Evolutionary conservation across 2,888 invertebrate species (phyloP).

Genomic region (Aspidapion aeneum): DNA sequence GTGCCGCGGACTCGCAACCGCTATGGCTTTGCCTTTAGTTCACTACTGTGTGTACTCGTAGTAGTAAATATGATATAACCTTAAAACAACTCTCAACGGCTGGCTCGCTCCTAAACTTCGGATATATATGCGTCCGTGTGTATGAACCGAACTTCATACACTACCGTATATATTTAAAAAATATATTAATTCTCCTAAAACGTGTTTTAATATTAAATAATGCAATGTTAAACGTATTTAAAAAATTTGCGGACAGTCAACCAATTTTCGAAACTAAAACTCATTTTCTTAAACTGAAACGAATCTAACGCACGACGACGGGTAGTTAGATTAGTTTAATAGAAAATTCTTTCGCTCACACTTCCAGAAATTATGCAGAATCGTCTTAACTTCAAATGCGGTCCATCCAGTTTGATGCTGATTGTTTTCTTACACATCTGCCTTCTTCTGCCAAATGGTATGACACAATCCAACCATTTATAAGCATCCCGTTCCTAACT

Average conservation of each 20-base stretch:
- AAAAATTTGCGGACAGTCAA: background rate
- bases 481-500: background rate
- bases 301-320: background rate
- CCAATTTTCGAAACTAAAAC: conserved; percentile 12
- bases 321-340: conserved; percentile 29
- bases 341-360: conserved; percentile 29
- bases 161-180: conserved; percentile 42
- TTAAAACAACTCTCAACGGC: conserved; percentile 36
- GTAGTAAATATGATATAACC: conserved; percentile 48
- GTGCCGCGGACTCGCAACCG: conserved; percentile 24
- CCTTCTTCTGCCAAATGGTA: conserved; percentile 50
- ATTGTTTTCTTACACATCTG: conserved; percentile 49
- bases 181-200: conserved; percentile 37
- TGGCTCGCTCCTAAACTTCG: conserved; percentile 40
- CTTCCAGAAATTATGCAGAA: conserved; percentile 46
- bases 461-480: conserved; percentile 23
- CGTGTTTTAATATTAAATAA: conserved; percentile 21
- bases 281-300: background rate
- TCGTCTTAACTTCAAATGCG: conserved; percentile 44
- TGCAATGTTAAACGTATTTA: background rate
- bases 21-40: conserved; percentile 42
- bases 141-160: conserved; percentile 40
- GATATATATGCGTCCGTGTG: conserved; percentile 48
- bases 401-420: conserved; percentile 47
- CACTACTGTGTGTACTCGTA: conserved; percentile 47